Percentiles rank a stretch among this genome's conserved stretches.
Evolutionary conservation across 2,888 invertebrate species (phyloP).

Genomic region (Ormyrus thymus): DNA sequence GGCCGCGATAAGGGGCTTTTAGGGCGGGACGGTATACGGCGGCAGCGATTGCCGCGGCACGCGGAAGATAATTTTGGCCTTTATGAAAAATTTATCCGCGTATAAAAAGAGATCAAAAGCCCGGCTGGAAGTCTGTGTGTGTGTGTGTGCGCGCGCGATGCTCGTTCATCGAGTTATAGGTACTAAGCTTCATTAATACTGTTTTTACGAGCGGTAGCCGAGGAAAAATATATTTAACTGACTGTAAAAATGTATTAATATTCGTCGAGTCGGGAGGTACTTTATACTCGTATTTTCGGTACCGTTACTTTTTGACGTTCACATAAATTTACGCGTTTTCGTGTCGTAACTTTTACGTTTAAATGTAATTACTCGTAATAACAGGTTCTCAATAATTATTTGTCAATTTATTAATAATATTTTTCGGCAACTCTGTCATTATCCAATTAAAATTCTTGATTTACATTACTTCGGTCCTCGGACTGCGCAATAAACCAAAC

Average conservation of each 20-base stretch:
- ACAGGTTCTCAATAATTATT: too few relatives aligned
- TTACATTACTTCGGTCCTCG: too few relatives aligned
- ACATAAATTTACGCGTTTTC: too few relatives aligned
- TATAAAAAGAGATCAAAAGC: slow-evolving; percentile 1
- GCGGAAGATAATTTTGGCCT: not conserved
- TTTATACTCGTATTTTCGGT: not conserved
- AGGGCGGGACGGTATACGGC: not conserved
- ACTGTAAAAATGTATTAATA: slow-evolving; percentile 4
- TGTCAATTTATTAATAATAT: too few relatives aligned
- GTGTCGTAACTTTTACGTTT: too few relatives aligned
- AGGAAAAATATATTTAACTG: not conserved
- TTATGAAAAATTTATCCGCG: slow-evolving; percentile 13
- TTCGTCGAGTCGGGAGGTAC: not conserved
- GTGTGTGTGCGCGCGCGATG: not conserved
- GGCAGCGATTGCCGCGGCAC: not conserved
- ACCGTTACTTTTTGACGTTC: not conserved
- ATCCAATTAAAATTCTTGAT: too few relatives aligned
- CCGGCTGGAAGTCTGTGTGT: not conserved
- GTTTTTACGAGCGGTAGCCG: not conserved
- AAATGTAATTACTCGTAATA: too few relatives aligned
- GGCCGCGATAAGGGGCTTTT: not conserved
- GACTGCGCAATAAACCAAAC: too few relatives aligned
- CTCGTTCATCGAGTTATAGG: not conserved
- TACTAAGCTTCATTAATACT: not conserved
- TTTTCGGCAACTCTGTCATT: too few relatives aligned